These are phyloP conservation scores for Thecophora atra DNA, from an alignment of 2,888 invertebrate species.

Conservation along the genomic window DNA sequence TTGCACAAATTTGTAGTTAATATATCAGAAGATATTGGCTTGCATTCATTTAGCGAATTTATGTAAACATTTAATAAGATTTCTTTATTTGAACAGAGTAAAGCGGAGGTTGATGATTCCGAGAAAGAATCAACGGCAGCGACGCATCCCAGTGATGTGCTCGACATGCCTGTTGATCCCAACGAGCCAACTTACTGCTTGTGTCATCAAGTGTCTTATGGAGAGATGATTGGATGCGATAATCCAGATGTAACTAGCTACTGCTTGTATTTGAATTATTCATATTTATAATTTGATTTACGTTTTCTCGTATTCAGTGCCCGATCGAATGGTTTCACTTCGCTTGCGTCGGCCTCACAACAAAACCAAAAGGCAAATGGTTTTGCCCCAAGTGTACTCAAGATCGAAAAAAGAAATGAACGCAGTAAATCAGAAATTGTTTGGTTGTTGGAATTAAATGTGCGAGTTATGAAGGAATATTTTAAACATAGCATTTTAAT, in stretches of 20 bases:
- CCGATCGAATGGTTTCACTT: constrained; percentile 96
- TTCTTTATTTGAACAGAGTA: constrained; percentile 54
- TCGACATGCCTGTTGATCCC: constrained; percentile 94
- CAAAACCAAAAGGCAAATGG: constrained; percentile 92
- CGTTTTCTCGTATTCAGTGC: constrained; percentile 68
- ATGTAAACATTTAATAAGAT: background rate
- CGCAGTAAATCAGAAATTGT: too few species aligned
- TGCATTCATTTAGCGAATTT: too few species aligned
- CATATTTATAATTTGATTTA: background rate
- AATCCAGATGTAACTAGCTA: constrained; percentile 72
- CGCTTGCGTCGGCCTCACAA: constrained; percentile 85
- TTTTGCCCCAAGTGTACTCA: constrained; percentile 93
- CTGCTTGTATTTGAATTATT: background rate
- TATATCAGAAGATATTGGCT: too few species aligned
- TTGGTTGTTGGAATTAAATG: constrained; percentile 4
- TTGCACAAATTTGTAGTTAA: background rate
- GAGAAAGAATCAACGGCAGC: constrained; percentile 68
- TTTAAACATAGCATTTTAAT: too few species aligned
- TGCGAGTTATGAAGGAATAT: background rate
- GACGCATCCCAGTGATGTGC: constrained; percentile 86
- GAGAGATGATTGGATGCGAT: constrained; percentile 96
- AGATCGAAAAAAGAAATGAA: constrained; percentile 81
- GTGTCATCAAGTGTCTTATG: constrained; percentile 95
- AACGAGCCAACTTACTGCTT: constrained; percentile 98
- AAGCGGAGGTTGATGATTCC: constrained; percentile 67